A percentile compares a stretch with the other conserved stretches of the same genome.
Conservation (phyloP, 1,140 invertebrate species). For the Venturia canescens region DNA sequence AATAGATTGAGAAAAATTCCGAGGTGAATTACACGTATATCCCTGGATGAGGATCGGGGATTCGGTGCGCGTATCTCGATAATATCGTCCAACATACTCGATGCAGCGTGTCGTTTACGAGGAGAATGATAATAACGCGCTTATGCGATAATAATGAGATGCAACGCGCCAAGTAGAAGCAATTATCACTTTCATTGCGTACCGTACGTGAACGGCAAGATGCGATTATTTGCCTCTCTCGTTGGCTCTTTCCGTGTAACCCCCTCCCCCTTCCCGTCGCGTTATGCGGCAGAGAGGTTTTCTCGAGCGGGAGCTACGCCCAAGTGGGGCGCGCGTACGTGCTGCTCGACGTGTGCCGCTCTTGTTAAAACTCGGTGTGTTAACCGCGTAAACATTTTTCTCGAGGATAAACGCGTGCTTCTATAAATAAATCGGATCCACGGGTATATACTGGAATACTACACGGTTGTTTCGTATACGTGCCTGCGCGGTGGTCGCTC, state of each 20-base stretch:
- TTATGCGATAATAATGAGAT: conserved; percentile 47
- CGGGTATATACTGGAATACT: conserved; percentile 17
- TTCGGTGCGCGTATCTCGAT: not conserved
- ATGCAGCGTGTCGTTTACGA: conserved; percentile 19
- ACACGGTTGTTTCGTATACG: not conserved
- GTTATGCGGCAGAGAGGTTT: conserved; percentile 19
- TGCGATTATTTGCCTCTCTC: conserved; percentile 47
- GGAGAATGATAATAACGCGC: conserved; percentile 34
- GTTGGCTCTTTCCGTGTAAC: conserved; percentile 15
- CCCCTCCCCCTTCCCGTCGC: no score
- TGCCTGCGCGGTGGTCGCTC: no score
- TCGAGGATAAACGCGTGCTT: conserved; percentile 12
- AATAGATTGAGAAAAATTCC: conserved; percentile 35
- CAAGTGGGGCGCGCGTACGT: conserved; percentile 1
- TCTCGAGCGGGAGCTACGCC: conserved; percentile 23
- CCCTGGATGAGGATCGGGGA: no score
- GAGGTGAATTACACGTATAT: no score
- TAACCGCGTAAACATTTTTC: conserved; percentile 25
- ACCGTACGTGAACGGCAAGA: conserved; percentile 42
- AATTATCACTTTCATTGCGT: conserved; percentile 58
- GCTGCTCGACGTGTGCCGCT: no score
- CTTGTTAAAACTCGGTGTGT: not conserved
- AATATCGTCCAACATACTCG: not conserved
- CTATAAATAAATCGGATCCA: conserved; percentile 37
- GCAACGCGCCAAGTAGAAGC: conserved; percentile 42